Percentiles rank a stretch among this genome's conserved stretches.
Conservation (phyloP, 2,797 vertebrate genomes). For the Remorina albescens region DNA sequence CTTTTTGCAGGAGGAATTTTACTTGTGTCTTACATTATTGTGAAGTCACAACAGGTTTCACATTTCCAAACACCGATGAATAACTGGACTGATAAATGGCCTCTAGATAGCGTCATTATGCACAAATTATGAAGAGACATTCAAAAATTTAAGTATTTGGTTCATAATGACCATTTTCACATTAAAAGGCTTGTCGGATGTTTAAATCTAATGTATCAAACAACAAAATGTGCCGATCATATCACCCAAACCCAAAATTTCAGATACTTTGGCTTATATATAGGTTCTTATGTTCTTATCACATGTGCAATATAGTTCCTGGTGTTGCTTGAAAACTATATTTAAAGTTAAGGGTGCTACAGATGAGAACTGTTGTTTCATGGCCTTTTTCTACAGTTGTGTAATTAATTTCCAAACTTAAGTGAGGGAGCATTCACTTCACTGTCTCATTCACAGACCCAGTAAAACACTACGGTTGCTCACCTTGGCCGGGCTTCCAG, state of each 20-base stretch:
- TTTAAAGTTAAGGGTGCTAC: background rate
- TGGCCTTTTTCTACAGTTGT: background rate
- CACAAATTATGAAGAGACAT: background rate
- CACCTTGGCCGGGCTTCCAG: constrained; percentile 93
- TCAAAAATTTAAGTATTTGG: too few relatives aligned
- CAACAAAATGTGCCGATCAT: too few relatives aligned
- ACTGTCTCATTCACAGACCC: constrained; percentile 86
- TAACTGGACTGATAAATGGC: background rate
- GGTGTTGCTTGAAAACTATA: background rate
- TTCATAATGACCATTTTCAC: too few relatives aligned
- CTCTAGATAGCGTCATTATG: background rate
- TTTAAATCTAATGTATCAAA: too few relatives aligned
- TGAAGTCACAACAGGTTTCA: too few relatives aligned
- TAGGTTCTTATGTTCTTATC: background rate
- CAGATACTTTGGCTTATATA: too few relatives aligned
- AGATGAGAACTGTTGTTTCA: background rate
- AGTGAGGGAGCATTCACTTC: background rate
- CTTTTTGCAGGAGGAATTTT: too few relatives aligned
- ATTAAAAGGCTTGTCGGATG: too few relatives aligned
- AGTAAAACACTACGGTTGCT: constrained; percentile 92
- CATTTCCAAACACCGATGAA: too few relatives aligned
- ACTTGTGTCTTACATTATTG: too few relatives aligned
- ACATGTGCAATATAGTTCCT: too few relatives aligned
- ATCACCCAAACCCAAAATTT: background rate
- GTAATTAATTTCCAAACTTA: too few relatives aligned